Conservation (phyloP, 2,113 vertebrate genomes). For the Crotalus tigris region DNA sequence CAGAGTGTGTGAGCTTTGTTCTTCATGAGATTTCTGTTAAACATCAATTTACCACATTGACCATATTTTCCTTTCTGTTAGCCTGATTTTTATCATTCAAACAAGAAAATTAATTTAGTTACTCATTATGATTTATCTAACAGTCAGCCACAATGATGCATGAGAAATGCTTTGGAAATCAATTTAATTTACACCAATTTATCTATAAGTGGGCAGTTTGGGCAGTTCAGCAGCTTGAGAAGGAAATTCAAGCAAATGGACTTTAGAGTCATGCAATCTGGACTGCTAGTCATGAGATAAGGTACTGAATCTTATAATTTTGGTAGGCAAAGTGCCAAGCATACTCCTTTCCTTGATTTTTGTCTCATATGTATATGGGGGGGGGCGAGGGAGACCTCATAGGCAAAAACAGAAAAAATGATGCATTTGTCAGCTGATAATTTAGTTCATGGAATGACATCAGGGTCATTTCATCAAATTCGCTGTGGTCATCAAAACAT, state of each 20-base stretch:
- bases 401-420: slow-evolving; percentile 41
- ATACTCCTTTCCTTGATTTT: not conserved
- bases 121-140: not conserved
- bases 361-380: slow-evolving; percentile 5
- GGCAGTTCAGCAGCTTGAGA: too few species aligned
- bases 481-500: slow-evolving; percentile 56
- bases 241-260: not conserved
- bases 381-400: slow-evolving; percentile 21
- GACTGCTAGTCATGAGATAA: not conserved
- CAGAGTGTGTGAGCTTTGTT: slow-evolving; percentile 2
- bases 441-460: slow-evolving; percentile 44
- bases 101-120: not conserved
- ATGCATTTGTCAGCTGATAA: slow-evolving; percentile 36
- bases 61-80: not conserved
- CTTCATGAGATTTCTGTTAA: slow-evolving; percentile 5
- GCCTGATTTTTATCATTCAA: slow-evolving; percentile 15
- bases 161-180: not conserved
- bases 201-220: not conserved
- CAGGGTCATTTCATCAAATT: slow-evolving; percentile 60
- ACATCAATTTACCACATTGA: not conserved
- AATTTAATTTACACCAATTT: not conserved
- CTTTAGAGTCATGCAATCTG: not conserved
- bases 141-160: not conserved
- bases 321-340: not conserved
- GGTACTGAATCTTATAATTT: not conserved